phyloP scores from a whole-genome alignment of 2,888 invertebrate genomes.

The Acrobasis suavella region DNA sequence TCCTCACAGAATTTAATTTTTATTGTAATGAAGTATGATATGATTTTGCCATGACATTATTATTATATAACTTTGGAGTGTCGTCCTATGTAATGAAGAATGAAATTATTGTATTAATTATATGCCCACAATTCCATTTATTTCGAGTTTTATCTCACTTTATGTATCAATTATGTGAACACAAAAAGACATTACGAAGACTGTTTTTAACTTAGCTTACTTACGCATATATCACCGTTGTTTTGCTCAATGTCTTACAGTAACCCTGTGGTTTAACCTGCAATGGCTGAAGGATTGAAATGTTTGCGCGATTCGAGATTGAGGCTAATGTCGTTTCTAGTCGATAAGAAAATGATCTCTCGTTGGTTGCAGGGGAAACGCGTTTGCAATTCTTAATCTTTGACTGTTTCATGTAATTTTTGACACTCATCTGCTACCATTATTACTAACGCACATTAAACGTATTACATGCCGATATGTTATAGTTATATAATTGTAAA shows the following conservation, averaged over 20 bases:
- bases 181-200: conserved; percentile 33
- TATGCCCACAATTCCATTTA: conserved; percentile 25
- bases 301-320: conserved; percentile 30
- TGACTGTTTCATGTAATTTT: conserved; percentile 31
- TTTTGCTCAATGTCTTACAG: conserved; percentile 51
- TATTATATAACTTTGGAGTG: conserved; percentile 27
- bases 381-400: conserved; percentile 31
- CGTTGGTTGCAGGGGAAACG: conserved; percentile 46
- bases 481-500: conserved; percentile 17
- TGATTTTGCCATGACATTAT: conserved; percentile 38
- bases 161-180: conserved; percentile 5
- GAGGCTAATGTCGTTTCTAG: conserved; percentile 60
- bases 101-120: conserved; percentile 24
- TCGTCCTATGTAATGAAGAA: conserved; percentile 23
- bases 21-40: conserved; percentile 29
- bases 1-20: conserved; percentile 33
- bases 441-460: conserved; percentile 57
- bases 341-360: conserved; percentile 55
- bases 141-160: conserved; percentile 20
- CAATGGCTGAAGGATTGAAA: conserved; percentile 44
- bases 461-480: conserved; percentile 27
- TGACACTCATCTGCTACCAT: conserved; percentile 47
- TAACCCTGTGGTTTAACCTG: conserved; percentile 40
- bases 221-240: conserved; percentile 31
- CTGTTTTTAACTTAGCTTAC: conserved; percentile 32